These are phyloP conservation scores for Sebastes minor DNA, from an alignment of 2,797 vertebrate genomes.

Conservation along the genomic window DNA sequence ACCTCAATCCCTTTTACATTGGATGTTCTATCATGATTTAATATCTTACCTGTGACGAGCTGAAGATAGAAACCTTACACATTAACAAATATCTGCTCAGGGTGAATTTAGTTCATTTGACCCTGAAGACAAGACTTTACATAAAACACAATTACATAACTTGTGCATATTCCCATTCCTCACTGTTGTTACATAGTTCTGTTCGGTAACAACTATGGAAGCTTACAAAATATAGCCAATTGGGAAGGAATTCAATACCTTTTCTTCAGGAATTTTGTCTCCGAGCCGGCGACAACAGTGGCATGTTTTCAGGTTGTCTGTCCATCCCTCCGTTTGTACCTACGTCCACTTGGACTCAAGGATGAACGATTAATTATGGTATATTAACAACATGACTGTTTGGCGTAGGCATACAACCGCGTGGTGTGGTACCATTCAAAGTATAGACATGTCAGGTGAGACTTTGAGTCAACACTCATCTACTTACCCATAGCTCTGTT, in stretches of 20 bases:
- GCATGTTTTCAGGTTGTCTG: too few relatives aligned
- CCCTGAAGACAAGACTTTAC: too few relatives aligned
- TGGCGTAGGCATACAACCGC: neutral
- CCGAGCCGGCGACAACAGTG: too few relatives aligned
- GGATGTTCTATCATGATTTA: neutral
- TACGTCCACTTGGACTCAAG: too few relatives aligned
- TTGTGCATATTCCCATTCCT: neutral
- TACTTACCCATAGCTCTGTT: too few relatives aligned
- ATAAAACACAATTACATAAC: neutral
- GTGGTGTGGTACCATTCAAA: neutral
- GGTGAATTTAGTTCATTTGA: neutral
- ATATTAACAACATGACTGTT: neutral
- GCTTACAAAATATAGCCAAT: neutral
- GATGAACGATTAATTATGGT: too few relatives aligned
- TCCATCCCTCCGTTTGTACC: fast-evolving
- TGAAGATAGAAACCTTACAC: neutral
- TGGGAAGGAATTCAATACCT: neutral
- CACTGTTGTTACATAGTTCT: neutral
- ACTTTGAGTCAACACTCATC: neutral
- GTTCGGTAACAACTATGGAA: neutral
- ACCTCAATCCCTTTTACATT: neutral
- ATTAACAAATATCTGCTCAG: neutral
- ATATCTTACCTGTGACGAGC: neutral
- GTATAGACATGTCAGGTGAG: too few relatives aligned
- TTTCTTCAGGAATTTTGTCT: neutral